Conservation (phyloP, 2,888 invertebrate genomes). For the Fragum sueziense region DNA sequence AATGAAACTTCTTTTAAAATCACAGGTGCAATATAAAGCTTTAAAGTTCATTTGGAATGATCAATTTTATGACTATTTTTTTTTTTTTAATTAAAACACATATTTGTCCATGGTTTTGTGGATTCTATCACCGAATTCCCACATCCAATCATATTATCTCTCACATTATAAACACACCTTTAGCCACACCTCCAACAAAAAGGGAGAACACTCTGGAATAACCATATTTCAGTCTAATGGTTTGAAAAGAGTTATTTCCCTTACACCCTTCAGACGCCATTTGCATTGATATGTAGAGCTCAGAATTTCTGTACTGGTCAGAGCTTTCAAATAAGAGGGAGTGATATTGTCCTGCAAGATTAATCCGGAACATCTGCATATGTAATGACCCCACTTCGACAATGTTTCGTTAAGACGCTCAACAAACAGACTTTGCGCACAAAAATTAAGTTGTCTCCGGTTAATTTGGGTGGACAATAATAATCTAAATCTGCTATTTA, state of each 20-base stretch:
- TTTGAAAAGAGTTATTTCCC: conserved; percentile 32
- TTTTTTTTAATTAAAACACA: not conserved
- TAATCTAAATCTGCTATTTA: too few species aligned
- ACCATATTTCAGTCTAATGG: not conserved
- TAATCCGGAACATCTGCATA: too few species aligned
- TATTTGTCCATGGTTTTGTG: not conserved
- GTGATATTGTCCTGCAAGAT: too few species aligned
- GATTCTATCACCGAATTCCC: not conserved
- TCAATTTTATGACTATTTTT: not conserved
- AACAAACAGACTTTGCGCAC: too few species aligned
- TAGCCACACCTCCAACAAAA: not conserved
- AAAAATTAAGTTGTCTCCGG: too few species aligned
- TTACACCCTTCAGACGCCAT: conserved; percentile 9
- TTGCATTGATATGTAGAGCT: conserved; percentile 17
- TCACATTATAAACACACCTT: not conserved
- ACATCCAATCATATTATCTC: not conserved
- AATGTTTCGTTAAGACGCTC: too few species aligned
- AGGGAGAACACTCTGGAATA: conserved; percentile 22
- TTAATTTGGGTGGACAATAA: too few species aligned
- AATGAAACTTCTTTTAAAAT: conserved; percentile 17
- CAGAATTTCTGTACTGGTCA: too few species aligned
- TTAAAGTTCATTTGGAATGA: conserved; percentile 13
- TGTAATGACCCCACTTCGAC: too few species aligned
- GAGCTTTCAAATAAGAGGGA: too few species aligned
- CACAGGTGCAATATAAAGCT: conserved; percentile 23